Conservation (phyloP, 2,888 invertebrate species). For the Idaea dimidiata region DNA sequence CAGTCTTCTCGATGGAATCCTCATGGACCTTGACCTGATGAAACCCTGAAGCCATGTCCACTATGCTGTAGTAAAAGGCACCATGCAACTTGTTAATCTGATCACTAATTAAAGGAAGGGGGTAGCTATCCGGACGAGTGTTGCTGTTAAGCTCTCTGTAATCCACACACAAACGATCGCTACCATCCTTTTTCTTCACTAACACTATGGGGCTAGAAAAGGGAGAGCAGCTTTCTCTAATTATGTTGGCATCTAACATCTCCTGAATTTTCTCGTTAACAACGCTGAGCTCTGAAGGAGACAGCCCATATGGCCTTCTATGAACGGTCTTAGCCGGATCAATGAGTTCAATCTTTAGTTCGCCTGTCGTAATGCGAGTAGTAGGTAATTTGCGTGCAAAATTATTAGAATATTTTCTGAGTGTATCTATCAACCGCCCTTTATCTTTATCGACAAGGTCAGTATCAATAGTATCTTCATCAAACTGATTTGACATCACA, state of each 20-base stretch:
- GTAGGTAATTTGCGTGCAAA: slow-evolving; percentile 26
- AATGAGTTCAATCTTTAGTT: slow-evolving; percentile 20
- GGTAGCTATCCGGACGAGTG: slow-evolving; percentile 28
- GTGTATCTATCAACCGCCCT: slow-evolving; percentile 3
- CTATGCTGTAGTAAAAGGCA: not conserved
- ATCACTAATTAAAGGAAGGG: too few relatives aligned
- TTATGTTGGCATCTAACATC: too few relatives aligned
- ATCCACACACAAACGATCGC: slow-evolving; percentile 7
- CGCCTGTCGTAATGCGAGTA: slow-evolving; percentile 22
- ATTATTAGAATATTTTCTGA: slow-evolving; percentile 15
- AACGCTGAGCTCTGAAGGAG: slow-evolving; percentile 26
- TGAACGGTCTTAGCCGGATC: slow-evolving; percentile 26
- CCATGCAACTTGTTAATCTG: not conserved
- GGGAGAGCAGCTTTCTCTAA: slow-evolving; percentile 31
- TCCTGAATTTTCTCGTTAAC: slow-evolving; percentile 30
- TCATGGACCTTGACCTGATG: too few relatives aligned
- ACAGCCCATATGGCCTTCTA: slow-evolving; percentile 23
- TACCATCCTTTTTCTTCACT: slow-evolving; percentile 19
- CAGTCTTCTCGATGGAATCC: slow-evolving; percentile 6
- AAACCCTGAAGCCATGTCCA: too few relatives aligned
- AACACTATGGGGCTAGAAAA: slow-evolving; percentile 35
- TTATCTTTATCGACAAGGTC: slow-evolving; percentile 5
- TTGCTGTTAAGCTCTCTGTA: slow-evolving; percentile 33
- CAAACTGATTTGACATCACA: too few relatives aligned
- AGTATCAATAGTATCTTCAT: too few relatives aligned